Percentiles rank a stretch among this genome's conserved stretches.
Conservation (phyloP, 2,888 invertebrate species). For the Herminia tarsipennalis region DNA sequence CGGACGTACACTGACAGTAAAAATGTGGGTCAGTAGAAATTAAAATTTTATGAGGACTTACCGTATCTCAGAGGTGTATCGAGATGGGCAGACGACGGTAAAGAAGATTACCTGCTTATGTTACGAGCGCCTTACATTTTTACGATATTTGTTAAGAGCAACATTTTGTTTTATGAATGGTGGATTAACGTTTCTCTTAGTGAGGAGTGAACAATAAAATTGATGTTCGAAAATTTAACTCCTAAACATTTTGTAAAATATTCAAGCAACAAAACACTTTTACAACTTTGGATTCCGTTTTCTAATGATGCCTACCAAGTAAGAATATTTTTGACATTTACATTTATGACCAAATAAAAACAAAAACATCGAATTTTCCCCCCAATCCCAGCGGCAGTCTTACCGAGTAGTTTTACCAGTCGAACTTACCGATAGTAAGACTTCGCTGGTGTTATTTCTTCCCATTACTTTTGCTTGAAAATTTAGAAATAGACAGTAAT, state of each 20-base stretch:
- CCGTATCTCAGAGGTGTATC: conserved; percentile 52
- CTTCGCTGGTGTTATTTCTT: too few relatives aligned
- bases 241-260: background rate
- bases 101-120: conserved; percentile 57
- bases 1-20: conserved; percentile 62
- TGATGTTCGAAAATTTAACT: background rate
- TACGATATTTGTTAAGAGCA: conserved; percentile 47
- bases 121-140: conserved; percentile 49
- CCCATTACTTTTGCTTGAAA: too few relatives aligned
- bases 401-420: too few relatives aligned
- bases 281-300: too few relatives aligned
- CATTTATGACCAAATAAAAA: too few relatives aligned
- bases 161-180: conserved; percentile 45
- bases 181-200: conserved; percentile 24
- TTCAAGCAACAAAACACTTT: background rate
- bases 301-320: too few relatives aligned
- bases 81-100: conserved; percentile 45
- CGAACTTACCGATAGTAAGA: too few relatives aligned
- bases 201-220: conserved; percentile 18
- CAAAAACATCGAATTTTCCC: too few relatives aligned
- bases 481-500: too few relatives aligned
- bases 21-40: conserved; percentile 72
- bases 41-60: conserved; percentile 67
- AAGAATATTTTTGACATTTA: too few relatives aligned
- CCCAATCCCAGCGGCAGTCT: too few relatives aligned